Evolutionary conservation across 1,140 invertebrate genomes (phyloP).

Genomic region (Macrobrachium rosenbergii): DNA sequence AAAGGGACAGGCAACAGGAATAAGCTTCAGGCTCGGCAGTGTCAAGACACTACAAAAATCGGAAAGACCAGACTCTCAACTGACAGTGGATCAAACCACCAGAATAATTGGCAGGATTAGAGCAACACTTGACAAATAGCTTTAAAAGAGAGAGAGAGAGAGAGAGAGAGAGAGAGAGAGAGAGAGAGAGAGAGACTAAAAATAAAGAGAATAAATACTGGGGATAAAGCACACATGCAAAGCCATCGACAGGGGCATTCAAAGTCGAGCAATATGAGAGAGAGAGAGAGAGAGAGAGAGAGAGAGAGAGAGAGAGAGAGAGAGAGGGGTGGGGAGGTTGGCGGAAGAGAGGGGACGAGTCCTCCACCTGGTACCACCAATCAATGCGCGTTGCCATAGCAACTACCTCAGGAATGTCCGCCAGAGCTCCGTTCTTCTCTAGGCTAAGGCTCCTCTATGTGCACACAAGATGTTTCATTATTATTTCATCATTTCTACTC

Average conservation of each 20-base stretch:
- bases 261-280: too few species aligned
- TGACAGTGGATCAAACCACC: too few species aligned
- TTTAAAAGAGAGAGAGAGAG: background rate
- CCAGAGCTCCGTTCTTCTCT: constrained; percentile 4
- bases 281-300: constrained; percentile 18
- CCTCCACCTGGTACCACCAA: constrained; percentile 29
- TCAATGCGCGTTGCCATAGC: constrained; percentile 54
- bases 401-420: constrained; percentile 59
- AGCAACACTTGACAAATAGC: too few species aligned
- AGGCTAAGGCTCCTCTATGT: background rate
- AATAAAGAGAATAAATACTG: background rate
- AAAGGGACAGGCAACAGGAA: too few species aligned
- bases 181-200: background rate
- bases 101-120: too few species aligned
- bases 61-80: too few species aligned
- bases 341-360: constrained; percentile 1
- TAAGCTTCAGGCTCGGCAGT: too few species aligned
- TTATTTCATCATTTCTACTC: too few species aligned
- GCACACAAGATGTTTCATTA: too few species aligned
- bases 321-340: background rate
- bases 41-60: too few species aligned
- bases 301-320: constrained; percentile 22
- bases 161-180: background rate
- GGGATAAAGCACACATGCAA: too few species aligned
- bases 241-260: too few species aligned